These are phyloP conservation scores for Threskiornis aethiopicus DNA, from an alignment of 2,797 vertebrate species.

Conservation along the genomic window DNA sequence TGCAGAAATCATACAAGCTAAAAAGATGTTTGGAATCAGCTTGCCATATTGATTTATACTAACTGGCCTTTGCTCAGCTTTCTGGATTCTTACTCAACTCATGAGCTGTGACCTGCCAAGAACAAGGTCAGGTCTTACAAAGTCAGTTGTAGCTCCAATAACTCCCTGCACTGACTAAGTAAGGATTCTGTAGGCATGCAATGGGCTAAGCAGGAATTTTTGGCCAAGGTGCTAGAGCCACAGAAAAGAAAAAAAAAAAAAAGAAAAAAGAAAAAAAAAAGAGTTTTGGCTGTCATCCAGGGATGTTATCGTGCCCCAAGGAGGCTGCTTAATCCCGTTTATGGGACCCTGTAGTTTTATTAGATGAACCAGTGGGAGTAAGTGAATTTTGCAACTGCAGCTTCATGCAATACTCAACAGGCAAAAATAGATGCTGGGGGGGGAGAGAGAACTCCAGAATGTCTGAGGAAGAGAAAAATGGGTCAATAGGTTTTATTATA, in stretches of 20 bases:
- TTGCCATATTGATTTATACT: constrained; percentile 9
- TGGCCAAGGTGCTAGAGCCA: not conserved
- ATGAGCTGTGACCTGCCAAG: constrained; percentile 35
- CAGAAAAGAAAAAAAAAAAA: fast-evolving
- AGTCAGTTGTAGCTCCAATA: not conserved
- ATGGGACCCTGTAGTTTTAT: constrained; percentile 10
- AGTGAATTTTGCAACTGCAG: not conserved
- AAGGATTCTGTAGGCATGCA: not conserved
- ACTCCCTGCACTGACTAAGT: not conserved
- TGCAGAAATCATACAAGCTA: constrained; percentile 20
- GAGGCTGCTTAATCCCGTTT: constrained; percentile 6
- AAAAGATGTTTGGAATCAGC: constrained; percentile 8
- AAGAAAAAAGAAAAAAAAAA: not conserved
- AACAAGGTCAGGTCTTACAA: not conserved
- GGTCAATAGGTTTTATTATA: not conserved
- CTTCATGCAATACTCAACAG: not conserved
- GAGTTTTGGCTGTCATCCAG: not conserved
- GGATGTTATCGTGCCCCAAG: not conserved
- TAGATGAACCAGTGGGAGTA: not conserved
- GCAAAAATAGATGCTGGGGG: not conserved
- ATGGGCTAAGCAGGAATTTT: not conserved
- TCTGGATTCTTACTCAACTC: not conserved
- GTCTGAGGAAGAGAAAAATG: not conserved
- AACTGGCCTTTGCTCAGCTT: not conserved
- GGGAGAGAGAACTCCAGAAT: not conserved